Percentiles rank a stretch among this genome's conserved stretches.
phyloP scores from a whole-genome alignment of 2,797 vertebrate genomes.

The Dromococcyx pavoninus region DNA sequence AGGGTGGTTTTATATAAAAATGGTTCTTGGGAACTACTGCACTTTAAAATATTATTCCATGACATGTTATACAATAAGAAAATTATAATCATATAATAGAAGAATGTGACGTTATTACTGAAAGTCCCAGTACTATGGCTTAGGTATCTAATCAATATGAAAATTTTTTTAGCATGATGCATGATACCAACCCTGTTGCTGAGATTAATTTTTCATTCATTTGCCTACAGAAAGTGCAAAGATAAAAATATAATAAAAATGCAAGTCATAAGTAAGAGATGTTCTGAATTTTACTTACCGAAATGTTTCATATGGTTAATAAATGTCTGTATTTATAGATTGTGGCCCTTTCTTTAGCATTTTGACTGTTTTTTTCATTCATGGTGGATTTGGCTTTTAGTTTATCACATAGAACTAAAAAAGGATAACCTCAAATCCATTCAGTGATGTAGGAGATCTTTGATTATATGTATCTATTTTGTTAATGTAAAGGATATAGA shows the following conservation, averaged over 20 bases:
- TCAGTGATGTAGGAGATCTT: neutral
- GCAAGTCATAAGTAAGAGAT: neutral
- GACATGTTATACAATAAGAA: neutral
- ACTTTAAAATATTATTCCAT: neutral
- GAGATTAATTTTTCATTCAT: neutral
- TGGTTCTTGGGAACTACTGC: neutral
- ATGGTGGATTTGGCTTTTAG: neutral
- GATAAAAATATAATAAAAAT: neutral
- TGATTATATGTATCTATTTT: neutral
- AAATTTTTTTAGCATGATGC: neutral
- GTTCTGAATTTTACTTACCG: neutral
- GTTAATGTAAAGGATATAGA: neutral
- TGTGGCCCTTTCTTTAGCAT: neutral
- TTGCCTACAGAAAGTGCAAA: neutral
- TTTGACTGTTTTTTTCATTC: neutral
- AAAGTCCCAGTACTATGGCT: neutral
- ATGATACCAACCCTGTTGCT: fast-evolving
- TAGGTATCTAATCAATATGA: neutral
- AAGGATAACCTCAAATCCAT: neutral
- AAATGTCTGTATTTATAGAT: neutral
- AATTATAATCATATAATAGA: neutral
- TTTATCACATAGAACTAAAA: neutral
- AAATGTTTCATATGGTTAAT: fast-evolving
- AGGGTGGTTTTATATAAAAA: neutral
- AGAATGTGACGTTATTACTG: neutral